phyloP scores from a whole-genome alignment of 1,140 invertebrate species.

The Rhyzopertha dominica region DNA sequence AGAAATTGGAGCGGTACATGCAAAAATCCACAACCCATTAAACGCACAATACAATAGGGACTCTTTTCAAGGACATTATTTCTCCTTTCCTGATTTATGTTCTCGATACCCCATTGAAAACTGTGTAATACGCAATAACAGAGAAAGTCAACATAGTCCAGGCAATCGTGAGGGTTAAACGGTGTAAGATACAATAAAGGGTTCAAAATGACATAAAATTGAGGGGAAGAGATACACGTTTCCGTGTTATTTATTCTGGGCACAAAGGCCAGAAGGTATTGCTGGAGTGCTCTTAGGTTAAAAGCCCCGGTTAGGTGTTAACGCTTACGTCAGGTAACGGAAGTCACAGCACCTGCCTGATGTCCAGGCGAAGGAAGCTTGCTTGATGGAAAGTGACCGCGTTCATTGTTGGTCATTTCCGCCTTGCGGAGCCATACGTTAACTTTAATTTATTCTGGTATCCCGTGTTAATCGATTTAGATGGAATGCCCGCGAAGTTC shows the following conservation, averaged over 20 bases:
- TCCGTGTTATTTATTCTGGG: conserved; percentile 18
- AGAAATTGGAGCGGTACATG: too few species aligned
- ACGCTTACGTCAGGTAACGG: conserved; percentile 1
- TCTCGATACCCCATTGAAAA: conserved; percentile 9
- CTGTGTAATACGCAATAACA: conserved; percentile 16
- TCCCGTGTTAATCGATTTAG: too few species aligned
- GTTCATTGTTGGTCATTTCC: conserved; percentile 2
- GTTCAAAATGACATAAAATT: conserved; percentile 21
- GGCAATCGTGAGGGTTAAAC: conserved; percentile 16
- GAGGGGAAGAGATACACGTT: conserved; percentile 19
- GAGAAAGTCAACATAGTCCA: conserved; percentile 7
- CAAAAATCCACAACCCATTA: too few species aligned
- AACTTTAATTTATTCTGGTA: too few species aligned
- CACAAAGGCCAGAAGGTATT: conserved; percentile 2
- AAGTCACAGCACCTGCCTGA: conserved; percentile 6
- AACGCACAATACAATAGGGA: too few species aligned
- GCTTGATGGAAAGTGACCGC: conserved; percentile 1
- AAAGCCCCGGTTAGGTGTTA: not conserved
- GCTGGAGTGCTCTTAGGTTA: conserved; percentile 3
- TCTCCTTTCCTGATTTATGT: conserved; percentile 19
- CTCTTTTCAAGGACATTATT: not conserved
- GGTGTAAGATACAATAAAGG: conserved; percentile 16
- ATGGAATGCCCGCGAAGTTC: too few species aligned
- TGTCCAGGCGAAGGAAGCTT: not conserved
- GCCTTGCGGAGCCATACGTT: not conserved